A percentile compares a stretch with the other conserved stretches of the same genome.
phyloP scores from a whole-genome alignment of 2,888 invertebrate genomes.

The Parnassius smintheus region DNA sequence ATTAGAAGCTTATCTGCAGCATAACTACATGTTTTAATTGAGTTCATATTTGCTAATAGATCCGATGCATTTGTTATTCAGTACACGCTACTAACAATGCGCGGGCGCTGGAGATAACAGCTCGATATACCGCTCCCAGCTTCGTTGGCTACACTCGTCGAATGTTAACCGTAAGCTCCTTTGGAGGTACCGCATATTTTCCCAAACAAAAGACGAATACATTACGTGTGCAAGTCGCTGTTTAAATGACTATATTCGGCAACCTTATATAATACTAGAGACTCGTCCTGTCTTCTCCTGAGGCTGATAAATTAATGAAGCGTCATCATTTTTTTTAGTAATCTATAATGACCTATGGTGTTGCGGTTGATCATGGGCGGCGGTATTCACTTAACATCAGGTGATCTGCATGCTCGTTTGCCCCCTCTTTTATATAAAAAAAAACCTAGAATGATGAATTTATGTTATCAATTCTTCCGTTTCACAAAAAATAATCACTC shows the following conservation, averaged over 20 bases:
- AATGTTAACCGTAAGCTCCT: slow-evolving; percentile 62
- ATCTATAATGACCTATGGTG: no score
- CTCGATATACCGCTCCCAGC: slow-evolving; percentile 55
- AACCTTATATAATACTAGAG: slow-evolving; percentile 26
- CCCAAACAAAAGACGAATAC: slow-evolving; percentile 27
- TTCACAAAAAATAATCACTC: no score
- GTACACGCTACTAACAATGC: slow-evolving; percentile 74
- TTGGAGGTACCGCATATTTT: slow-evolving; percentile 40
- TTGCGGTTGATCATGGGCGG: no score
- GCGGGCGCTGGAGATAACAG: slow-evolving; percentile 57
- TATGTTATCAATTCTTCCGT: no score
- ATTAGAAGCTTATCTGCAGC: background rate
- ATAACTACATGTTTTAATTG: slow-evolving; percentile 55
- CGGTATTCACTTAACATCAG: no score
- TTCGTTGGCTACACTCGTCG: slow-evolving; percentile 54
- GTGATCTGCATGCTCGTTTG: no score
- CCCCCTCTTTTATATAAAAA: no score
- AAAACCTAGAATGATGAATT: no score
- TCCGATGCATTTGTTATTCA: slow-evolving; percentile 68
- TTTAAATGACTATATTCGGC: slow-evolving; percentile 22
- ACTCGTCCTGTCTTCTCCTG: no score
- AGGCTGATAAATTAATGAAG: no score
- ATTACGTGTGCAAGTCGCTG: slow-evolving; percentile 19
- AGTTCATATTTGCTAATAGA: slow-evolving; percentile 72
- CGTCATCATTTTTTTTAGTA: no score